These are phyloP conservation scores for Phrynocephalus forsythii DNA, from an alignment of 2,797 vertebrate species.

Conservation along the genomic window DNA sequence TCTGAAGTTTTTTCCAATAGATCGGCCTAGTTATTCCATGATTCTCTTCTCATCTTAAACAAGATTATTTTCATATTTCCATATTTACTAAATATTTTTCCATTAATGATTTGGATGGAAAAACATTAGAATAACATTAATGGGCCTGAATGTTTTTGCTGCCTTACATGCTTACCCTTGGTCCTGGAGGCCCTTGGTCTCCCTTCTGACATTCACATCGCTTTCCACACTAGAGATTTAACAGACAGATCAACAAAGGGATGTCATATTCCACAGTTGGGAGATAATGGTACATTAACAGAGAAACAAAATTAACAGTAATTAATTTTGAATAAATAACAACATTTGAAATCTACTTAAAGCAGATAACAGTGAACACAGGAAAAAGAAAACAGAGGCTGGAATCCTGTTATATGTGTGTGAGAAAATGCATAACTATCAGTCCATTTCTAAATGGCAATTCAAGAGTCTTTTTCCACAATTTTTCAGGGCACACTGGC, in stretches of 20 bases:
- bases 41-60: too few relatives aligned
- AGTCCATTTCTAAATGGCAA: too few relatives aligned
- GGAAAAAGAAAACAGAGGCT: background rate
- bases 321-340: background rate
- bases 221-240: conserved; percentile 80
- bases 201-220: conserved; percentile 86
- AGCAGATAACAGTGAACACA: background rate
- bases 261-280: background rate
- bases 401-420: too few relatives aligned
- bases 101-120: too few relatives aligned
- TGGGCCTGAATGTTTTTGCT: background rate
- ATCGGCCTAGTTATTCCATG: too few relatives aligned
- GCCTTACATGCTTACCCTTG: conserved; percentile 80
- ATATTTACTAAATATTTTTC: too few relatives aligned
- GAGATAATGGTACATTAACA: background rate
- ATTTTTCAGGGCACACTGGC: too few relatives aligned
- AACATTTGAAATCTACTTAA: background rate
- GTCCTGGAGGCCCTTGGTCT: conserved; percentile 80
- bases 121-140: too few relatives aligned
- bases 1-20: too few relatives aligned
- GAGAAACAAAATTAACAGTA: background rate
- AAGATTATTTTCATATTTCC: too few relatives aligned
- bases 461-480: too few relatives aligned
- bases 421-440: too few relatives aligned
- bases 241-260: conserved; percentile 26